Conservation (phyloP, 2,888 invertebrate genomes). For the Neuroscelio doddi region DNA sequence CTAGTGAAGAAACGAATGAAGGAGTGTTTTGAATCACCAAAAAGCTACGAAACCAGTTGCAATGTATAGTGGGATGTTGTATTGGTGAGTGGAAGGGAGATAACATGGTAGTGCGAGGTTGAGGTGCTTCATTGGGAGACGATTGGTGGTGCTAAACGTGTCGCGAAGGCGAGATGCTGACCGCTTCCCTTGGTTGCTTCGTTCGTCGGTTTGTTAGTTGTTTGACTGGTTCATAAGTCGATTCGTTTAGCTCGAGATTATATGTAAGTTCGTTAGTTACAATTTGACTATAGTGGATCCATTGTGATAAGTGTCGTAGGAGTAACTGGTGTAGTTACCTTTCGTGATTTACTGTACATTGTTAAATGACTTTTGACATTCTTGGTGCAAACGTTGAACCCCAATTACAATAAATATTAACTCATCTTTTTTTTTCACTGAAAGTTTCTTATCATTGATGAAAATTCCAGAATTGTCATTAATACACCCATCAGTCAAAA, state of each 20-base stretch:
- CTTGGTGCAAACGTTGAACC: too few relatives aligned
- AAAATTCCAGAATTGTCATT: too few relatives aligned
- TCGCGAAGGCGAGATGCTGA: constrained; percentile 48
- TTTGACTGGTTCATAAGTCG: constrained; percentile 43
- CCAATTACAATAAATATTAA: too few relatives aligned
- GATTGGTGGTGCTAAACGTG: constrained; percentile 43
- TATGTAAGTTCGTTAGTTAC: constrained; percentile 42
- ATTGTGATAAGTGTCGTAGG: constrained; percentile 25
- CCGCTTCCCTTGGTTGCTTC: constrained; percentile 44
- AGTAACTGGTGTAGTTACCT: constrained; percentile 13
- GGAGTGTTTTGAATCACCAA: constrained; percentile 17
- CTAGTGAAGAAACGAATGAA: constrained; percentile 3
- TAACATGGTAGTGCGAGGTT: constrained; percentile 27
- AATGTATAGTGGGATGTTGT: constrained; percentile 31
- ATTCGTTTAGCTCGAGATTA: constrained; percentile 36
- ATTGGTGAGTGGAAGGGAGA: constrained; percentile 34
- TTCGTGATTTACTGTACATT: background rate
- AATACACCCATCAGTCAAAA: too few relatives aligned
- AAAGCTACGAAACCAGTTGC: constrained; percentile 35
- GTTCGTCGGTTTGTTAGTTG: constrained; percentile 48
- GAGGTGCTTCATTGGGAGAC: constrained; percentile 1
- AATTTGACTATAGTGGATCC: constrained; percentile 32
- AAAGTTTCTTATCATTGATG: too few relatives aligned
- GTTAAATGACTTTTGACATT: too few relatives aligned
- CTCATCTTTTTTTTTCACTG: too few relatives aligned